Conservation (phyloP, 2,113 vertebrate genomes). For the Cavia porcellus region DNA sequence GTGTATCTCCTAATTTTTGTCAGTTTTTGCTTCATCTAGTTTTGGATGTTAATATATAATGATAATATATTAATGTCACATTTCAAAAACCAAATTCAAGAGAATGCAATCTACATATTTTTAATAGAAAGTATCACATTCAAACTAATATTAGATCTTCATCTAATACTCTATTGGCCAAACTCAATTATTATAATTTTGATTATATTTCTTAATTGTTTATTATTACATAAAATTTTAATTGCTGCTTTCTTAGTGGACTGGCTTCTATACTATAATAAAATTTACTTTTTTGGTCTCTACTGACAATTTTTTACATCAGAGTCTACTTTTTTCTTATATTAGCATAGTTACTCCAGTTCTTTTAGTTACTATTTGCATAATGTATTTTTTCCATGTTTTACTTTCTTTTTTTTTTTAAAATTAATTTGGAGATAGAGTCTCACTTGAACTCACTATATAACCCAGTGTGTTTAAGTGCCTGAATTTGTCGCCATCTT, state of each 20-base stretch:
- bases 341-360: neutral
- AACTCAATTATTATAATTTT: slow-evolving; percentile 68
- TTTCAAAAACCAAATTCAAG: slow-evolving; percentile 73
- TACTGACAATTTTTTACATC: neutral
- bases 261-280: neutral
- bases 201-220: slow-evolving; percentile 69
- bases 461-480: neutral
- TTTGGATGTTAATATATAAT: neutral
- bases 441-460: neutral
- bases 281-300: neutral
- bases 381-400: neutral
- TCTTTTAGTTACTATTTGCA: slow-evolving; percentile 31
- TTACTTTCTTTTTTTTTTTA: neutral
- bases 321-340: neutral
- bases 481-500: neutral
- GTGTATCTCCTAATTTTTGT: slow-evolving; percentile 26
- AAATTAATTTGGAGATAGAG: neutral
- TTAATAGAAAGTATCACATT: slow-evolving; percentile 58
- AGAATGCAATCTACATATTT: slow-evolving; percentile 70
- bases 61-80: slow-evolving; percentile 72
- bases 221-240: slow-evolving; percentile 33
- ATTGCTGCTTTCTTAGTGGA: neutral
- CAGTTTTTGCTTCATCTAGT: slow-evolving; percentile 33
- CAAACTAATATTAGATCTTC: slow-evolving; percentile 71
- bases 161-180: slow-evolving; percentile 47